phyloP scores from a whole-genome alignment of 2,797 vertebrate genomes.

The Vespertilio murinus region DNA sequence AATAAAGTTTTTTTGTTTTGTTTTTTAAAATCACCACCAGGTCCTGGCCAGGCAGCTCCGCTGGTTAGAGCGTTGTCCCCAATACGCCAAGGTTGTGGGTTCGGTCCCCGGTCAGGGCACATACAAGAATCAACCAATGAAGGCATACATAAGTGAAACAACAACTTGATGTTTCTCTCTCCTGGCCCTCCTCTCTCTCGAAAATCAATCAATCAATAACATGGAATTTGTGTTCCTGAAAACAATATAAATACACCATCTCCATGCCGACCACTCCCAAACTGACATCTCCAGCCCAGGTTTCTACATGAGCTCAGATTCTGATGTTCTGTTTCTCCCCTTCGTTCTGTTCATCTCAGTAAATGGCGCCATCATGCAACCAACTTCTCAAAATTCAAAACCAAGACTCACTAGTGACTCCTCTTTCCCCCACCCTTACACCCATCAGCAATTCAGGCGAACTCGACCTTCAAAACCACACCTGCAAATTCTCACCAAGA shows the following conservation, averaged over 20 bases:
- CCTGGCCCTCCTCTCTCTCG: no score
- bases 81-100: not conserved
- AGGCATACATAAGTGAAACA: not conserved
- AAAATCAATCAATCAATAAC: not conserved
- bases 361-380: not conserved
- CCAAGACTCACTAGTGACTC: not conserved
- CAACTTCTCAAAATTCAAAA: not conserved
- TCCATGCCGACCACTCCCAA: not conserved
- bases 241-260: not conserved
- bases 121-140: not conserved
- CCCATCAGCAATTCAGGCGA: not conserved
- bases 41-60: not conserved
- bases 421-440: not conserved
- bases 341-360: not conserved
- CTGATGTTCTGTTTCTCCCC: not conserved
- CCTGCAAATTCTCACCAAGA: not conserved
- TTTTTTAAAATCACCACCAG: no score
- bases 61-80: not conserved
- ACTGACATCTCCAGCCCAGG: not conserved
- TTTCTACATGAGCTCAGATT: not conserved
- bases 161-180: not conserved
- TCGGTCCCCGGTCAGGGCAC: not conserved
- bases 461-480: not conserved
- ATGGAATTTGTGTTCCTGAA: not conserved
- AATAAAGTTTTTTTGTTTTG: not conserved